phyloP scores from a whole-genome alignment of 2,888 invertebrate genomes.

The Lomographa bimaculata region DNA sequence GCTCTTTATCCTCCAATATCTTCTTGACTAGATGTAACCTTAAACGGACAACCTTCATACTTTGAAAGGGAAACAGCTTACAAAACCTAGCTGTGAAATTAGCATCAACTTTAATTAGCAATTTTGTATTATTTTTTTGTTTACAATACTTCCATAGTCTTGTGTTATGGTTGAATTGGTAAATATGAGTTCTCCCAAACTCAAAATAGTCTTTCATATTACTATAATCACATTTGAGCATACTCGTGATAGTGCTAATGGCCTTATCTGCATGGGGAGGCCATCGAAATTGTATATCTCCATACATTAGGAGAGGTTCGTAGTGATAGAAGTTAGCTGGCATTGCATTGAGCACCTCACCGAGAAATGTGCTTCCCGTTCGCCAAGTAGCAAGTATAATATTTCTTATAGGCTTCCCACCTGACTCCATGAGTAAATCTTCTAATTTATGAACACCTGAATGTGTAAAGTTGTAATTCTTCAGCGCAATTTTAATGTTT shows the following conservation, averaged over 20 bases:
- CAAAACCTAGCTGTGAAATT: constrained; percentile 91
- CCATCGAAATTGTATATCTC: constrained; percentile 91
- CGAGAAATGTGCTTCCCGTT: constrained; percentile 95
- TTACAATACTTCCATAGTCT: constrained; percentile 93
- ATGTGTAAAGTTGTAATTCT: constrained; percentile 61
- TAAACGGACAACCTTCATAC: constrained; percentile 93
- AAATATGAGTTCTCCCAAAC: constrained; percentile 89
- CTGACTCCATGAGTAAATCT: constrained; percentile 87
- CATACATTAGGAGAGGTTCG: constrained; percentile 93
- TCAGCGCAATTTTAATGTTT: constrained; percentile 67
- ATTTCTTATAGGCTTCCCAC: constrained; percentile 89
- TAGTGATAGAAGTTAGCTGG: constrained; percentile 96
- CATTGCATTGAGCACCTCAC: constrained; percentile 92
- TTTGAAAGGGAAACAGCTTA: constrained; percentile 93
- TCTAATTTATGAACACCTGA: constrained; percentile 81
- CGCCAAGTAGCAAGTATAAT: constrained; percentile 95
- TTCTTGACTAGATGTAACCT: constrained; percentile 88
- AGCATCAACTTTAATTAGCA: constrained; percentile 76
- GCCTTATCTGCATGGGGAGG: constrained; percentile 88
- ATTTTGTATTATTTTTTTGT: constrained; percentile 75
- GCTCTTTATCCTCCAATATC: constrained; percentile 87
- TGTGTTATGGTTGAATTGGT: constrained; percentile 93
- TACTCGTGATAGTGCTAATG: constrained; percentile 86
- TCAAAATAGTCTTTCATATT: constrained; percentile 89
- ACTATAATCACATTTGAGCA: constrained; percentile 90